Evolutionary conservation across 2,797 vertebrate genomes (phyloP).

Genomic region (Xiphorhynchus erythropygius): DNA sequence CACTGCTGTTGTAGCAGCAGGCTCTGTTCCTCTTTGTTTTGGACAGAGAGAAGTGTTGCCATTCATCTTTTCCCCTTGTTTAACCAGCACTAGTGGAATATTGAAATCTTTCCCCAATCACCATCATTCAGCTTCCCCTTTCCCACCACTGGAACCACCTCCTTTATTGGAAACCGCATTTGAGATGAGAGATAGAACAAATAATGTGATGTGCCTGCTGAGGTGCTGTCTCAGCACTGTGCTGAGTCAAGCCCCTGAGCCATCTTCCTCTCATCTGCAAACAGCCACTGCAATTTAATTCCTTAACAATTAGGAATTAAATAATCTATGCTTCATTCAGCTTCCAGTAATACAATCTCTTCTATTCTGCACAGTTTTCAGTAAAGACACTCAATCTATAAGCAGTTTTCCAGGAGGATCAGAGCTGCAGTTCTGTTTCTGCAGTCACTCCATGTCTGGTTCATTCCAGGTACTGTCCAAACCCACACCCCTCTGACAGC

Average conservation of each 20-base stretch:
- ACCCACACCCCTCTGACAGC: background rate
- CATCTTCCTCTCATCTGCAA: background rate
- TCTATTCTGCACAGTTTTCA: background rate
- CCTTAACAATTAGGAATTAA: background rate
- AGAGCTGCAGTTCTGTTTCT: background rate
- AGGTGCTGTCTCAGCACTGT: background rate
- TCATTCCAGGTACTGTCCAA: background rate
- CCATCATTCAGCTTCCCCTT: background rate
- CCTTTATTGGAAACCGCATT: background rate
- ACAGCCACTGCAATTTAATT: background rate
- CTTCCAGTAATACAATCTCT: background rate
- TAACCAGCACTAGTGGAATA: background rate
- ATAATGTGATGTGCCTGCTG: background rate
- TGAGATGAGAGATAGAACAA: background rate
- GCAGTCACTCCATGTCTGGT: background rate
- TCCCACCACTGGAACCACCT: background rate
- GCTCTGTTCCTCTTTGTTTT: fast-evolving
- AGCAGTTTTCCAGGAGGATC: background rate
- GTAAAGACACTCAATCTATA: background rate
- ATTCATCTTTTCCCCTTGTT: background rate
- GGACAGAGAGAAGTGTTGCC: background rate
- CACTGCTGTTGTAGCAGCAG: background rate
- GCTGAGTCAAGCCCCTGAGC: background rate
- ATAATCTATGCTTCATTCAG: background rate
- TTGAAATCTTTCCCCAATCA: background rate